Conservation (phyloP, 1,140 invertebrate genomes). For the Phthorimaea operculella region DNA sequence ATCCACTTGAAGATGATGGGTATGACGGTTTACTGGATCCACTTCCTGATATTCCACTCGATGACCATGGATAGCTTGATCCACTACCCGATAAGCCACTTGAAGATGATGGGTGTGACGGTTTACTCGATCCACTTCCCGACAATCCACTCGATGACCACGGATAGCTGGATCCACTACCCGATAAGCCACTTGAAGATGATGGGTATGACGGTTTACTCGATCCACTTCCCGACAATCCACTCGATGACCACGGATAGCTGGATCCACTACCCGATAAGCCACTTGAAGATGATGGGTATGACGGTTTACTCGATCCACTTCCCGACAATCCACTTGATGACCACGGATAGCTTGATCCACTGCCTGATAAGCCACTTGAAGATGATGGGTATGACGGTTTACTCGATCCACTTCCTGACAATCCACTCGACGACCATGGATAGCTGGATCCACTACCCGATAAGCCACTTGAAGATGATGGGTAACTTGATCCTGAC, state of each 20-base stretch:
- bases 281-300: constrained; percentile 15
- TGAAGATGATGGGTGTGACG: constrained; percentile 18
- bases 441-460: constrained; percentile 14
- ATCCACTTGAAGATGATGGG: constrained; percentile 26
- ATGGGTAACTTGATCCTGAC: constrained; percentile 14
- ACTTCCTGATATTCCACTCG: constrained; percentile 16
- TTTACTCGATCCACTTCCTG: constrained; percentile 9
- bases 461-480: constrained; percentile 13
- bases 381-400: constrained; percentile 6
- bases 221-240: constrained; percentile 18
- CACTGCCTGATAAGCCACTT: no score
- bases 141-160: constrained; percentile 19
- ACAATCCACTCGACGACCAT: constrained; percentile 12
- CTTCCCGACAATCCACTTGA: constrained; percentile 13
- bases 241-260: constrained; percentile 11
- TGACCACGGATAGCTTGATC: neutral
- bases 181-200: constrained; percentile 8
- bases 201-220: constrained; percentile 3
- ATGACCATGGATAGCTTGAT: constrained; percentile 17
- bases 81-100: constrained; percentile 14
- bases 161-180: neutral
- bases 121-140: constrained; percentile 10
- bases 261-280: constrained; percentile 16
- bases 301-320: constrained; percentile 15
- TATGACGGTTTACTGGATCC: constrained; percentile 14